Conservation (phyloP, 2,797 vertebrate species). For the Sitta carolinensis region DNA sequence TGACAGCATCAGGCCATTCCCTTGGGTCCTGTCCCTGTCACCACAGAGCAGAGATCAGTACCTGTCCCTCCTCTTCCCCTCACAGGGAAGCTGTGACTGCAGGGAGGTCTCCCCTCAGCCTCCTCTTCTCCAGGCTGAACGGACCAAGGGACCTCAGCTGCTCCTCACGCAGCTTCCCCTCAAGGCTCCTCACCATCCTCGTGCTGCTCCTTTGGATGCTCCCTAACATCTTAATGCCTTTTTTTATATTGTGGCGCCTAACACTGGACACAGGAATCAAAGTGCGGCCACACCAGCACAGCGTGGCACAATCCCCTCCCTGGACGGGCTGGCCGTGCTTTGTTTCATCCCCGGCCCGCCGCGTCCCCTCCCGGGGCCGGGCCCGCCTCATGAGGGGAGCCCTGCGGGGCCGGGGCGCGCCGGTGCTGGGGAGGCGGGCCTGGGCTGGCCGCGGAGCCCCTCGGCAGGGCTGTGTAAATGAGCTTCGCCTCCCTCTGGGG, state of each 20-base stretch:
- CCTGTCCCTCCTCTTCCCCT: neutral
- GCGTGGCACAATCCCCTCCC: fast-evolving
- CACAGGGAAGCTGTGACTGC: no score
- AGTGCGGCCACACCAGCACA: neutral
- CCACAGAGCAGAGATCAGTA: neutral
- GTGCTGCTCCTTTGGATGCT: neutral
- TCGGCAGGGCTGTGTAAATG: neutral
- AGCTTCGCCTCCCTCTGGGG: fast-evolving
- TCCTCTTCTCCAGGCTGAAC: neutral
- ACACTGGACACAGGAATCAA: neutral
- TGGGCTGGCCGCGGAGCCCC: no score
- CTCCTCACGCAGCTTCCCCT: neutral
- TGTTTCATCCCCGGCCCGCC: no score
- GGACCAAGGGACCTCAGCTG: neutral
- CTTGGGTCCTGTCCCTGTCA: neutral
- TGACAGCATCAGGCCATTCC: neutral
- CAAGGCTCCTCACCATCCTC: neutral
- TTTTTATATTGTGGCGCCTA: neutral
- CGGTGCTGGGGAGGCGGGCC: neutral
- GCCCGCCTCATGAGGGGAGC: neutral
- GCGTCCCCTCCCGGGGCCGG: no score
- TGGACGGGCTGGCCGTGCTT: fast-evolving
- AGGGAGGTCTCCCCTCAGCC: neutral
- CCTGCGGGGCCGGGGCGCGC: no score
- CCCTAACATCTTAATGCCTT: no score